phyloP scores from a whole-genome alignment of 2,113 vertebrate genomes.

The Grammomys surdaster region DNA sequence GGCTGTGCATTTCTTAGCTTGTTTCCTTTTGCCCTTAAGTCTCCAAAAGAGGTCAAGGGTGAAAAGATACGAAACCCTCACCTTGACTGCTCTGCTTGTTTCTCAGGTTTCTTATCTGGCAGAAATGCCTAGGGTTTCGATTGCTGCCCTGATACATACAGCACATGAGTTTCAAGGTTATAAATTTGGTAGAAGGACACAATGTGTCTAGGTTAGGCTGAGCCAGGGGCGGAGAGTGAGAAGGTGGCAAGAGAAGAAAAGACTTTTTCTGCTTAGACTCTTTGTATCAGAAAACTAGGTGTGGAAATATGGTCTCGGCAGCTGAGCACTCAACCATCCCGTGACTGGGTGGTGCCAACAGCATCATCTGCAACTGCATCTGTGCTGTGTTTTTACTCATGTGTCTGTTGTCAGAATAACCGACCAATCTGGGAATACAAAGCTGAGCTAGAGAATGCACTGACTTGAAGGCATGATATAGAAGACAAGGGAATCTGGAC shows the following conservation, averaged over 20 bases:
- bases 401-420: neutral
- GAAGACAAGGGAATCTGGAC: neutral
- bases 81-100: slow-evolving; percentile 55
- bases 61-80: slow-evolving; percentile 62
- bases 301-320: neutral
- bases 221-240: too few species aligned
- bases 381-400: neutral
- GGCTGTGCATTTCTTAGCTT: slow-evolving; percentile 18
- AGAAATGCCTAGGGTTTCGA: slow-evolving; percentile 60
- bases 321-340: neutral
- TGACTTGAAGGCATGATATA: neutral
- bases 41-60: slow-evolving; percentile 58
- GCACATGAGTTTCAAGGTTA: slow-evolving; percentile 61
- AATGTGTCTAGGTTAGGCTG: neutral
- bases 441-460: neutral
- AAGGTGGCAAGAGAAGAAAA: neutral
- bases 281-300: neutral
- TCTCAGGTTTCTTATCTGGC: slow-evolving; percentile 68
- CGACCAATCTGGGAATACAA: neutral
- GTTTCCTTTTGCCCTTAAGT: neutral
- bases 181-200: slow-evolving; percentile 55
- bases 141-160: neutral
- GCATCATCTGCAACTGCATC: neutral
- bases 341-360: neutral
- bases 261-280: neutral